Conservation (phyloP, 2,113 vertebrate genomes). For the Paramisgurnus dabryanus region DNA sequence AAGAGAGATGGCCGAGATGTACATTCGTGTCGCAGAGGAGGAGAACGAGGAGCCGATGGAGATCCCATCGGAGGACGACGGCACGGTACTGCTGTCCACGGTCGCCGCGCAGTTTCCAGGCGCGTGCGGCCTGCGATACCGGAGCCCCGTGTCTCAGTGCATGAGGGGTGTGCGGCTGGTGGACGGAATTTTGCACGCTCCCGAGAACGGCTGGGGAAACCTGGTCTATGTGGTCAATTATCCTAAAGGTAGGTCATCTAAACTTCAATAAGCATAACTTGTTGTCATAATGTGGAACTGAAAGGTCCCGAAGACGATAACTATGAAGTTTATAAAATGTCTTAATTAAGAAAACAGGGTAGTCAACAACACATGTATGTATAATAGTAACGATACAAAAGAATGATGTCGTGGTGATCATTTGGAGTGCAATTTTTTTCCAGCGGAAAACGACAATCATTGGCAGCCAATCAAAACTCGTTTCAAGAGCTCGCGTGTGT, state of each 20-base stretch:
- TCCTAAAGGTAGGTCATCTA: constrained; percentile 85
- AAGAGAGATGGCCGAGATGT: constrained; percentile 80
- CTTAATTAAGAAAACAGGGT: too few relatives aligned
- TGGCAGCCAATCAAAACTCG: too few relatives aligned
- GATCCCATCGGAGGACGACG: constrained; percentile 96
- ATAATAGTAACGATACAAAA: too few relatives aligned
- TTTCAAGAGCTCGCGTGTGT: too few relatives aligned
- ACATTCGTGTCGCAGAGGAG: constrained; percentile 96
- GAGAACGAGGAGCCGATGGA: constrained; percentile 99
- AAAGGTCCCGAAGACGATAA: too few relatives aligned
- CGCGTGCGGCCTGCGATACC: constrained; percentile 92
- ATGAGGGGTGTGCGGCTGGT: constrained; percentile 95
- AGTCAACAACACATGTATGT: too few relatives aligned
- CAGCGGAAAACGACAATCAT: too few relatives aligned
- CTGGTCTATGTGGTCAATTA: constrained; percentile 95
- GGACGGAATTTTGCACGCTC: constrained; percentile 91
- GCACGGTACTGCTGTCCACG: constrained; percentile 93
- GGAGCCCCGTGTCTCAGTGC: constrained; percentile 95
- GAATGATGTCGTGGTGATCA: too few relatives aligned
- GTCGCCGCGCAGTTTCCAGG: constrained; percentile 97
- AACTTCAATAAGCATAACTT: too few relatives aligned
- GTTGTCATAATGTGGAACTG: too few relatives aligned
- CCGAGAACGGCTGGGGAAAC: constrained; percentile 93
- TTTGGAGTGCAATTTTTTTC: too few relatives aligned
- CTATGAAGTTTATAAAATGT: too few relatives aligned